Conservation (phyloP, 1,140 invertebrate genomes). For the Lucilia cuprina region DNA sequence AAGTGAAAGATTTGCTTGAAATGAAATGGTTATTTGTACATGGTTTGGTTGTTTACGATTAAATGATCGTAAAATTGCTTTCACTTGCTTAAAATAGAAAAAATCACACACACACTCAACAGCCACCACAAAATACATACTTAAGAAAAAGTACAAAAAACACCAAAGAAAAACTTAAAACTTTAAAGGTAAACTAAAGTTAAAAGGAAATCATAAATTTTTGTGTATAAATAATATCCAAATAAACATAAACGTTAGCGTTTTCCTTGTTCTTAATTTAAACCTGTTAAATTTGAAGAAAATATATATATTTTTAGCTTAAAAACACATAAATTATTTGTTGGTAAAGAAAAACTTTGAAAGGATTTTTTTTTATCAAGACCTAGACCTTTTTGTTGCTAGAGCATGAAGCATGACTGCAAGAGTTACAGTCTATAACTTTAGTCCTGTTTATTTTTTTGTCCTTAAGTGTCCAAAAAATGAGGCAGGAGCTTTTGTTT, state of each 20-base stretch:
- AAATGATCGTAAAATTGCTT: slow-evolving; percentile 12
- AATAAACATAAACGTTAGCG: too few species aligned
- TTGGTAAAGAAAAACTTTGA: not conserved
- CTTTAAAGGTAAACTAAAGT: not conserved
- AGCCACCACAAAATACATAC: not conserved
- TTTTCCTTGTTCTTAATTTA: too few species aligned
- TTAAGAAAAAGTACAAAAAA: not conserved
- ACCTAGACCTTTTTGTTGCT: not conserved
- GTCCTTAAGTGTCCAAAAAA: not conserved
- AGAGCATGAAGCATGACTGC: slow-evolving; percentile 7
- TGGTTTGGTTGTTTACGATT: not conserved
- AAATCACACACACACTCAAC: not conserved
- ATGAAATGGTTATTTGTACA: not conserved
- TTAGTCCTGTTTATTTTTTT: not conserved
- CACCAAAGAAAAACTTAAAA: not conserved
- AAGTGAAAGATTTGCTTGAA: not conserved
- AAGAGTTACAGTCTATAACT: not conserved
- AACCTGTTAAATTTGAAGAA: not conserved
- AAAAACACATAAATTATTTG: not conserved
- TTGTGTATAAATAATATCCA: too few species aligned
- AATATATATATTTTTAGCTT: not conserved
- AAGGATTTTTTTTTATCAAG: not conserved
- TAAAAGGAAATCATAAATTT: too few species aligned
- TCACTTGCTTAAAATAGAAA: not conserved
- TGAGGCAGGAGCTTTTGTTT: not conserved